These are phyloP conservation scores for Helicorthomorpha holstii DNA, from an alignment of 1,140 invertebrate species.

Conservation along the genomic window DNA sequence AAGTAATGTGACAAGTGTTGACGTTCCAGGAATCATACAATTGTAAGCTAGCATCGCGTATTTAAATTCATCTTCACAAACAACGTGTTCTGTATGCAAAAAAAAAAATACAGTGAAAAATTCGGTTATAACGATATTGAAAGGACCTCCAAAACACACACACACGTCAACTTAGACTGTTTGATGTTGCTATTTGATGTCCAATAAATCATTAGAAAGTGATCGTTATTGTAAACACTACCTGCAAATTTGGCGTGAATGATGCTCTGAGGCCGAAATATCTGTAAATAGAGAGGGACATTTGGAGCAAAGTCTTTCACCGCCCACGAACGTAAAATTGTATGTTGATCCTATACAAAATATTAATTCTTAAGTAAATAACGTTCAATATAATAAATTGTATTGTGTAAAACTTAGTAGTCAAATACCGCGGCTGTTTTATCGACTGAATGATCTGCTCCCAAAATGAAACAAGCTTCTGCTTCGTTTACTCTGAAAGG, in stretches of 20 bases:
- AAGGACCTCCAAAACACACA: background rate
- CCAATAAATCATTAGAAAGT: background rate
- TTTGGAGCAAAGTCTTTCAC: slow-evolving; percentile 93
- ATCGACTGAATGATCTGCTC: slow-evolving; percentile 84
- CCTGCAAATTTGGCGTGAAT: slow-evolving; percentile 91
- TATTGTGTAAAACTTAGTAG: too few relatives aligned
- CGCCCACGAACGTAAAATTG: slow-evolving; percentile 91
- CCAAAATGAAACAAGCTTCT: slow-evolving; percentile 87
- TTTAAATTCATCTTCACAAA: slow-evolving; percentile 95
- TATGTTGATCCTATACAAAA: slow-evolving; percentile 73
- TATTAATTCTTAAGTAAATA: too few relatives aligned
- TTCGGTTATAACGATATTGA: background rate
- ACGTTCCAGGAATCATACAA: slow-evolving; percentile 91
- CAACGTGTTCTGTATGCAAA: slow-evolving; percentile 34
- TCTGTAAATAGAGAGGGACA: slow-evolving; percentile 93
- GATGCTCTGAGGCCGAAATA: slow-evolving; percentile 94
- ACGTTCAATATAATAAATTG: too few relatives aligned
- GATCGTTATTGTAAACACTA: slow-evolving; percentile 10
- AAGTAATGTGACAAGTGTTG: slow-evolving; percentile 86
- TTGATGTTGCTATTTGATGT: background rate
- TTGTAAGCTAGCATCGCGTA: slow-evolving; percentile 94
- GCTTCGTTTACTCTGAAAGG: slow-evolving; percentile 79
- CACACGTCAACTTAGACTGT: background rate
- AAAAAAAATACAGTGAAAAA: background rate
- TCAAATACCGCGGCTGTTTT: slow-evolving; percentile 80